Evolutionary conservation across 2,113 vertebrate species (phyloP).

Genomic region (Dissostichus mawsoni): DNA sequence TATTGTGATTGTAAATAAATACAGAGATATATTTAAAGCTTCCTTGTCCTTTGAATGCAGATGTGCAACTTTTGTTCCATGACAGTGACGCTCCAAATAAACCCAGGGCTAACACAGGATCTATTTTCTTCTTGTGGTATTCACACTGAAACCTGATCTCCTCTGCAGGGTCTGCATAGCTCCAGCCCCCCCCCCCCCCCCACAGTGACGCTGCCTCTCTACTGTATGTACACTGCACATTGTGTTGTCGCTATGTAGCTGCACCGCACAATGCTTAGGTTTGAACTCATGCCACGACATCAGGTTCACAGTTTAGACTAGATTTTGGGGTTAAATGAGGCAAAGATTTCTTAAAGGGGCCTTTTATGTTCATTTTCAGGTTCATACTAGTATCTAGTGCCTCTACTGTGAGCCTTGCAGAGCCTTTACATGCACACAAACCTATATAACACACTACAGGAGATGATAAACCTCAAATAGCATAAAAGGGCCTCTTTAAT

Average conservation of each 20-base stretch:
- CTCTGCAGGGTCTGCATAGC: slow-evolving; percentile 68
- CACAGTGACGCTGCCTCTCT: slow-evolving; percentile 19
- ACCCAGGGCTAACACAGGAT: slow-evolving; percentile 19
- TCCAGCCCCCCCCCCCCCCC: slow-evolving; percentile 20
- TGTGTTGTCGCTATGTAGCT: slow-evolving; percentile 17
- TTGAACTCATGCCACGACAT: neutral
- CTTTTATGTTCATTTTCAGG: no score
- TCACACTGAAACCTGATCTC: slow-evolving; percentile 80
- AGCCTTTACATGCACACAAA: no score
- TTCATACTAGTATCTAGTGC: no score
- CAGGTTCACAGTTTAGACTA: neutral
- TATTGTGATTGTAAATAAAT: neutral
- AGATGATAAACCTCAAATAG: no score
- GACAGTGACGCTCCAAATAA: slow-evolving; percentile 38
- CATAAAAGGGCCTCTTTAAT: no score
- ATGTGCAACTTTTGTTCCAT: slow-evolving; percentile 42
- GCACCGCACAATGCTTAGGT: neutral
- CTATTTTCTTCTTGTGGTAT: slow-evolving; percentile 73
- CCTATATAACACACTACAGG: no score
- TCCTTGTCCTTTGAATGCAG: slow-evolving; percentile 22
- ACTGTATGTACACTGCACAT: slow-evolving; percentile 19
- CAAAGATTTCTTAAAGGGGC: neutral
- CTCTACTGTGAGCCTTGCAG: no score
- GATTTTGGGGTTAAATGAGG: neutral
- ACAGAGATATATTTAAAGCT: neutral